Base-by-base conservation (phyloP, 2,888 invertebrate genomes). In the Eupithecia tripunctaria region DNA sequence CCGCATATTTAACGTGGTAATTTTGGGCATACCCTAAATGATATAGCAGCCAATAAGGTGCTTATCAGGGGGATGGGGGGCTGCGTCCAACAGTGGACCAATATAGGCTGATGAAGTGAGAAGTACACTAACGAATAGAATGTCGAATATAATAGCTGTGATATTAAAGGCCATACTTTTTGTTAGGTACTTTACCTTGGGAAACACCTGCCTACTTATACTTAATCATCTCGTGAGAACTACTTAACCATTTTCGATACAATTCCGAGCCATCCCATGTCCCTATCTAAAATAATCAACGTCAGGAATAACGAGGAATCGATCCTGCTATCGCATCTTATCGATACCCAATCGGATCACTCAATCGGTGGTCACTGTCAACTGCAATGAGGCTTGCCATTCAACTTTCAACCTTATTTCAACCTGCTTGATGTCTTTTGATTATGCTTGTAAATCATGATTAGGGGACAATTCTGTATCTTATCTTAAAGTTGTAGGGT, bases 281-380 rank as follows among this genome's bases (percentile, higher is more conserved):
- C 74, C 69, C 72, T 79, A 78, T 80, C 78, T 76, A 71, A 73
- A 75, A 77, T 85, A 85, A 86, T 87, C 84, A 88, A 85, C 79
- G 87, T 88, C 88, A 82, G 71, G 85, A 82, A 88, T 89, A 88
- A 88, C 85, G 85, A 88, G 85, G 85, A 82, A 84, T 85, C 84
- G 84, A 82, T 80, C 82, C 81, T 85, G 85, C 85, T 85, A 84
- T 81, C 83, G 82, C 83, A 84, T 86, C 84, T 88, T 88, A 89
- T 90, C 89, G 85, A 83, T 83, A 82, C 78, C 79, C 78, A 79
- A 88, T 89, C 89, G 82, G 85, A 90, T 88, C 90, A 86, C 87
- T 90, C 90, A 89, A 89, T 89, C 89, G 86, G 83, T 86, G 86
- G 83, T 86, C 86, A 89, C 88, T 89, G 89, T 90, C 89, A 86